Evolutionary conservation across 2,888 invertebrate species (phyloP).

Genomic region (Temnothorax ravouxi): DNA sequence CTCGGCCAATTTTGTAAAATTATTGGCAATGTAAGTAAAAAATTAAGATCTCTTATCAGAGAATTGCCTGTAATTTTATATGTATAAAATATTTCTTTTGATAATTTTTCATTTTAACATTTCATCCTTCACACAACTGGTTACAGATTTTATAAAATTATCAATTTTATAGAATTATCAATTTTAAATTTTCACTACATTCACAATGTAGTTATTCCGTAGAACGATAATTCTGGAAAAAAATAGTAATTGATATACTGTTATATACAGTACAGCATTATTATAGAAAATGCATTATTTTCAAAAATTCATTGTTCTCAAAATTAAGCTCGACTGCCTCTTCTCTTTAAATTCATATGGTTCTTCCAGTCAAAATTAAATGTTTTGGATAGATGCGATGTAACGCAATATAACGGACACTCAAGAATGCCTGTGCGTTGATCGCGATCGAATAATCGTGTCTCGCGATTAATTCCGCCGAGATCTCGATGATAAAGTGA

Average conservation of each 20-base stretch:
- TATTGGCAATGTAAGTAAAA: background rate
- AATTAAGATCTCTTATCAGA: constrained; percentile 2
- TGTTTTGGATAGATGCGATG: background rate
- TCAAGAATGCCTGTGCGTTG: background rate
- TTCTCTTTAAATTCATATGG: background rate
- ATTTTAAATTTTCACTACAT: constrained; percentile 1
- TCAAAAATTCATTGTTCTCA: background rate
- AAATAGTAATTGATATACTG: background rate
- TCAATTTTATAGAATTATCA: background rate
- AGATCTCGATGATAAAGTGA: constrained; percentile 70
- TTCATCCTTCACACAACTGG: background rate
- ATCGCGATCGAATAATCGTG: constrained; percentile 42
- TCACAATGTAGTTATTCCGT: background rate
- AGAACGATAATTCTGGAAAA: constrained; percentile 1
- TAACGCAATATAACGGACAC: background rate
- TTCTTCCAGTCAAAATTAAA: background rate
- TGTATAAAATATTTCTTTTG: background rate
- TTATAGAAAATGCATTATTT: background rate
- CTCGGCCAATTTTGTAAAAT: background rate
- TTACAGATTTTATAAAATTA: background rate
- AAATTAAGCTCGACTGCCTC: background rate
- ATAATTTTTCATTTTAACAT: background rate
- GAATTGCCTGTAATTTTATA: constrained; percentile 9
- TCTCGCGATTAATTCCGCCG: constrained; percentile 64
- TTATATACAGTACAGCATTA: background rate